Evolutionary conservation across 2,797 vertebrate species (phyloP).

Genomic region (Lepus oiostolus): DNA sequence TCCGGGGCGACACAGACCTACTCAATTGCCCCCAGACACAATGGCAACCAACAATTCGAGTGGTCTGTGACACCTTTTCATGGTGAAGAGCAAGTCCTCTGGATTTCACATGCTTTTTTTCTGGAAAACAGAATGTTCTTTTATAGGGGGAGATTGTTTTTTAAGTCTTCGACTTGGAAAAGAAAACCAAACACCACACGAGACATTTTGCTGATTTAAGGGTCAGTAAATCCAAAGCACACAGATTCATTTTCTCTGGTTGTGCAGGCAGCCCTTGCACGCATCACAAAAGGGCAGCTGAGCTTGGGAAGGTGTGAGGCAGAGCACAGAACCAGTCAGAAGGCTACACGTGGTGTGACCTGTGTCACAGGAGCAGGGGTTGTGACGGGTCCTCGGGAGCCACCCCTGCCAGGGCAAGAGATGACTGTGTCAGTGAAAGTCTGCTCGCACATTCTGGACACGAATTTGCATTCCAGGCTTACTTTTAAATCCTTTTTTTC

Average conservation of each 20-base stretch:
- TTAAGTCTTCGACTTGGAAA: background rate
- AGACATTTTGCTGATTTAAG: constrained; percentile 58
- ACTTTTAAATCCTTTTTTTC: background rate
- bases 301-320: constrained; percentile 50
- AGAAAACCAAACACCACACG: background rate
- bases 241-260: background rate
- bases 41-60: background rate
- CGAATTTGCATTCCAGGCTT: constrained; percentile 13
- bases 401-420: background rate
- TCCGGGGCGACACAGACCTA: background rate
- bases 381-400: background rate
- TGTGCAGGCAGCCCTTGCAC: background rate
- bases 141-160: background rate
- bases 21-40: no score
- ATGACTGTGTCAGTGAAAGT: background rate
- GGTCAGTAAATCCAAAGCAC: constrained; percentile 14
- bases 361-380: background rate
- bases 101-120: constrained; percentile 2
- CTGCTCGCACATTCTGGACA: background rate
- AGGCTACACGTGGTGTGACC: constrained; percentile 34
- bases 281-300: constrained; percentile 37
- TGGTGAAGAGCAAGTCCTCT: background rate
- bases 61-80: background rate
- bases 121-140: background rate
- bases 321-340: constrained; percentile 14